These are phyloP conservation scores for Catajapyx aquilonaris DNA, from an alignment of 1,140 invertebrate species.

Conservation along the genomic window DNA sequence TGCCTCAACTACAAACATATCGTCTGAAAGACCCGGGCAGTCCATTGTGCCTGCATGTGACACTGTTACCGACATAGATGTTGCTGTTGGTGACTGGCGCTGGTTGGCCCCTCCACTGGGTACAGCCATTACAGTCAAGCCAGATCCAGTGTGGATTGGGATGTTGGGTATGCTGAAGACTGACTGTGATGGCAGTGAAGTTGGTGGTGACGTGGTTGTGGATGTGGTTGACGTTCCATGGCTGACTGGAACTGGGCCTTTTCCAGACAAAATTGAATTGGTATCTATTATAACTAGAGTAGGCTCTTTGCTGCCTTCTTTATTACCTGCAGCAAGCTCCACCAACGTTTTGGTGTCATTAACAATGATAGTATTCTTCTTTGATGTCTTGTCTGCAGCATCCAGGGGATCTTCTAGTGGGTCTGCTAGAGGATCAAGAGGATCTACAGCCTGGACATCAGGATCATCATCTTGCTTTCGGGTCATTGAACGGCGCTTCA, in stretches of 20 bases:
- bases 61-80: conserved; percentile 16
- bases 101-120: conserved; percentile 4
- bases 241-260: conserved; percentile 33
- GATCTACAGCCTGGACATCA: conserved; percentile 22
- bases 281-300: conserved; percentile 58
- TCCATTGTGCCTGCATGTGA: conserved; percentile 22
- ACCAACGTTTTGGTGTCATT: conserved; percentile 49
- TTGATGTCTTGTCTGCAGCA: conserved; percentile 22
- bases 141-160: neutral
- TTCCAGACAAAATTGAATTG: conserved; percentile 41
- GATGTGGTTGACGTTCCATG: conserved; percentile 12
- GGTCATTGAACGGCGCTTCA: too few species aligned
- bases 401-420: conserved; percentile 36
- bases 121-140: conserved; percentile 15
- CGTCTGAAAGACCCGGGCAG: conserved; percentile 52
- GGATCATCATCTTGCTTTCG: too few species aligned
- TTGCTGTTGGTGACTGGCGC: neutral
- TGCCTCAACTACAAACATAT: conserved; percentile 76
- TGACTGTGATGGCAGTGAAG: too few species aligned
- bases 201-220: conserved; percentile 1
- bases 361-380: conserved; percentile 38
- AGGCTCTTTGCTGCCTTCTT: conserved; percentile 43
- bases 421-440: conserved; percentile 9
- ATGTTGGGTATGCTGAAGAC: conserved; percentile 4
- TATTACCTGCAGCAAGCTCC: conserved; percentile 38